Percentiles rank a stretch among this genome's conserved stretches.
Conservation (phyloP, 92 coral and sea anemone species). For the Ricordea florida region DNA sequence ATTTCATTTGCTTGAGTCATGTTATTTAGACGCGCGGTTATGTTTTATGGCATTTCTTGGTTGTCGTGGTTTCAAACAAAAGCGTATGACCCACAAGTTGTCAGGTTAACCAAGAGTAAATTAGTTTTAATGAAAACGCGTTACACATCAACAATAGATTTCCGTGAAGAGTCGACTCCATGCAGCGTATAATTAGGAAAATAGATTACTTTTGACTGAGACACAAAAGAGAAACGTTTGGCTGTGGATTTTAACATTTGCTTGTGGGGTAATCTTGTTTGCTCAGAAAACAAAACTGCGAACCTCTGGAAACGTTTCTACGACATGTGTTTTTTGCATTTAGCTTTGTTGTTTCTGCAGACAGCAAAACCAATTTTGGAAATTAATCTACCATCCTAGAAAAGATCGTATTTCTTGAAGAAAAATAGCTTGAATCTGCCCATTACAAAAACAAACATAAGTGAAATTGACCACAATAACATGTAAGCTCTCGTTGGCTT, state of each 20-base stretch:
- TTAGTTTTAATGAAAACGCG: slow-evolving; percentile 25
- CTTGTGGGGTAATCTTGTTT: slow-evolving; percentile 17
- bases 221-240: slow-evolving; percentile 12
- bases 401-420: not conserved
- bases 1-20: not conserved
- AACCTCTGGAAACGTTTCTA: slow-evolving; percentile 1
- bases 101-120: slow-evolving; percentile 8
- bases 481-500: not conserved
- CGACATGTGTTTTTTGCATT: not conserved
- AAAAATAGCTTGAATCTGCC: not conserved
- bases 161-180: not conserved
- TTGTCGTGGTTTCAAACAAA: slow-evolving; percentile 7
- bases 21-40: not conserved
- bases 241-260: not conserved
- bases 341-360: slow-evolving; percentile 13
- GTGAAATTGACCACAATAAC: no score
- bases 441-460: not conserved
- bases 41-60: not conserved
- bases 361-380: slow-evolving; percentile 1
- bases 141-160: not conserved
- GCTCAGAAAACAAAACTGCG: slow-evolving; percentile 10
- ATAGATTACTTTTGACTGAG: not conserved
- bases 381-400: not conserved
- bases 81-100: slow-evolving; percentile 23
- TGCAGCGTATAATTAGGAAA: slow-evolving; percentile 3